Evolutionary conservation across 2,113 vertebrate genomes (phyloP), one percentile per base, ranked within the genome.

Genomic region (Suricata suricatta): DNA sequence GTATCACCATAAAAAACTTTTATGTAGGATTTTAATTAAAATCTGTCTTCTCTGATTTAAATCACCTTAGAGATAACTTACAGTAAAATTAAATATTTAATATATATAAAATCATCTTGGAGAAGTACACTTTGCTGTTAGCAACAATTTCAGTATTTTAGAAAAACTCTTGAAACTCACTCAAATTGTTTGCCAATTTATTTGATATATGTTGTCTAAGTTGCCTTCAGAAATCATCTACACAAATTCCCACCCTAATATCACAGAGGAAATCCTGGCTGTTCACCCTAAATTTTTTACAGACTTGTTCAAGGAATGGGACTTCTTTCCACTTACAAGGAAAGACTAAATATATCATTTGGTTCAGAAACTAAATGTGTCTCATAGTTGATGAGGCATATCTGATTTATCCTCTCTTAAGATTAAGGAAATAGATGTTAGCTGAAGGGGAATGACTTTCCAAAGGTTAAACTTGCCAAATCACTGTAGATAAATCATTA

Each of bases 321-420:
- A 96, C 97, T 96, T 95, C 68, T 95, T 96, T 96, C 72, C 54
- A 93, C 68, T 52, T 68, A 92, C 41, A 94, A 74, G 69, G 27
- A 90, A 94, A 94, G 38, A 69, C 60, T 91, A 95, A 97, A 97
- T 98, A 92, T 96, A 97, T 98, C 81, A 96, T 97, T 96, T 95
- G 33, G 85, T 89, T 96, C 77, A 80, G 95, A 91, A 96, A 87
- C 76, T 96, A 86, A 96, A 95, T 96, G 93, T 95, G 68, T 91
- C 88, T 87, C 64, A 79, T 86, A 72, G 68, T 94, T 95, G 82
- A 96, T 97, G 85, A 96, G 63, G 76, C 96, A 5, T 97, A 81
- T 81, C 64, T 92, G 93, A 94, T 93, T 97, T 95, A 95, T 88
- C 64, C 82, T 95, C 84, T 88, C 41, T 89, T 91, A 96, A 96